A percentile compares a stretch with the other conserved stretches of the same genome.
These are phyloP conservation scores for Gryon sp. DNA, from an alignment of 1,140 invertebrate genomes.

Conservation along the genomic window DNA sequence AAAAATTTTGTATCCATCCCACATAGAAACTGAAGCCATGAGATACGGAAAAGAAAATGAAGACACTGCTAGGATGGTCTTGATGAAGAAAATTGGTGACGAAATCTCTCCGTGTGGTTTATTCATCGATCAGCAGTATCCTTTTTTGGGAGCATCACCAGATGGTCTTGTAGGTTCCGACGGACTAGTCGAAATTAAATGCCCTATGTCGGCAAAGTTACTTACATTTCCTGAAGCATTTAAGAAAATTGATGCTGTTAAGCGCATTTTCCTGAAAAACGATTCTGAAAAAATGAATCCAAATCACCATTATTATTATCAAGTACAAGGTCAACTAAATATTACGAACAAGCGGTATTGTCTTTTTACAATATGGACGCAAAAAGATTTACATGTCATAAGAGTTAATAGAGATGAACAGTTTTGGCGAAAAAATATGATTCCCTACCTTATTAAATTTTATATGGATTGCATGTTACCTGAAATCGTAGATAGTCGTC, in stretches of 20 bases:
- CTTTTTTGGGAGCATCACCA: no score
- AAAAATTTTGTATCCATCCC: no score
- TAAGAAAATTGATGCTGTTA: neutral
- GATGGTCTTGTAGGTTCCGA: no score
- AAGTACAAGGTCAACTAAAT: neutral
- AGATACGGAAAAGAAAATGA: no score
- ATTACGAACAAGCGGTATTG: neutral
- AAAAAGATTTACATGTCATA: neutral
- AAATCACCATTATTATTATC: neutral
- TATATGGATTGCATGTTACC: neutral
- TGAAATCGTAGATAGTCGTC: conserved; percentile 13
- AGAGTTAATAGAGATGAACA: neutral
- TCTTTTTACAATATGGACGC: neutral
- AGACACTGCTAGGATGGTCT: neutral
- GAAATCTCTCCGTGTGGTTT: no score
- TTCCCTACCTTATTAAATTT: neutral
- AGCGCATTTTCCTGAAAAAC: neutral
- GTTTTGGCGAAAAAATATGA: conserved; percentile 4
- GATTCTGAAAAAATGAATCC: neutral
- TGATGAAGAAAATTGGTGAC: neutral
- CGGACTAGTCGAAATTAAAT: conserved; percentile 33
- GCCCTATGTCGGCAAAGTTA: no score
- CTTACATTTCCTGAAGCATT: neutral
- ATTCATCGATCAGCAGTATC: conserved; percentile 1
- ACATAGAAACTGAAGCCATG: no score